A percentile compares a stretch with the other conserved stretches of the same genome.
phyloP scores from a whole-genome alignment of 2,797 vertebrate species.

The Enteromius afrohamiltoni region DNA sequence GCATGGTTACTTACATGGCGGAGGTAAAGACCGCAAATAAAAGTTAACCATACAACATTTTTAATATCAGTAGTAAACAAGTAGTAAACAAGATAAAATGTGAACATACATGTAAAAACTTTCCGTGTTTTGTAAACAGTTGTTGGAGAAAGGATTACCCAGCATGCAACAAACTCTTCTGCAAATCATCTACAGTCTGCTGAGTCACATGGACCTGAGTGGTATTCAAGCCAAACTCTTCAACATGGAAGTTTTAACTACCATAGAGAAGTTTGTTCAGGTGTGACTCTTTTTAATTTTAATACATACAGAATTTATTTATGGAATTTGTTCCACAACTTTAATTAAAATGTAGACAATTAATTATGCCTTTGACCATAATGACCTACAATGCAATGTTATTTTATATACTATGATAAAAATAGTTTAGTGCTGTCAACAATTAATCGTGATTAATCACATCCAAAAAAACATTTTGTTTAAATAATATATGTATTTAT shows the following conservation, averaged over 20 bases:
- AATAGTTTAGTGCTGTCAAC: too few species aligned
- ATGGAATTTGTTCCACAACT: background rate
- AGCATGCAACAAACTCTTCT: slow-evolving; percentile 96
- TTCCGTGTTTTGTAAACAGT: slow-evolving; percentile 68
- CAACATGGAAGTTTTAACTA: slow-evolving; percentile 93
- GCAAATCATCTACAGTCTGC: slow-evolving; percentile 97
- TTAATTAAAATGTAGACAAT: background rate
- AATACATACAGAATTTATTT: background rate
- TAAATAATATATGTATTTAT: too few species aligned
- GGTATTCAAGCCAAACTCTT: slow-evolving; percentile 92
- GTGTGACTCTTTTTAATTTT: slow-evolving; percentile 66
- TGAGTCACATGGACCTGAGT: slow-evolving; percentile 95
- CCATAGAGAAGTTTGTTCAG: slow-evolving; percentile 96
- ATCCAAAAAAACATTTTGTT: too few species aligned
- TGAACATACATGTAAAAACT: background rate
- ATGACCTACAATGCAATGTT: background rate
- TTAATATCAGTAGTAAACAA: background rate
- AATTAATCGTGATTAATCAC: too few species aligned
- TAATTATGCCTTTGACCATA: background rate
- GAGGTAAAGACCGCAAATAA: slow-evolving; percentile 77
- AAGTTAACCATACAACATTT: background rate
- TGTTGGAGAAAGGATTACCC: slow-evolving; percentile 95
- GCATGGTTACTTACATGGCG: slow-evolving; percentile 95
- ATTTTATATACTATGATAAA: background rate
- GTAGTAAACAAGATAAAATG: background rate